These are phyloP conservation scores for Meloidogyne exigua DNA, from an alignment of 1,140 invertebrate genomes.

Conservation along the genomic window DNA sequence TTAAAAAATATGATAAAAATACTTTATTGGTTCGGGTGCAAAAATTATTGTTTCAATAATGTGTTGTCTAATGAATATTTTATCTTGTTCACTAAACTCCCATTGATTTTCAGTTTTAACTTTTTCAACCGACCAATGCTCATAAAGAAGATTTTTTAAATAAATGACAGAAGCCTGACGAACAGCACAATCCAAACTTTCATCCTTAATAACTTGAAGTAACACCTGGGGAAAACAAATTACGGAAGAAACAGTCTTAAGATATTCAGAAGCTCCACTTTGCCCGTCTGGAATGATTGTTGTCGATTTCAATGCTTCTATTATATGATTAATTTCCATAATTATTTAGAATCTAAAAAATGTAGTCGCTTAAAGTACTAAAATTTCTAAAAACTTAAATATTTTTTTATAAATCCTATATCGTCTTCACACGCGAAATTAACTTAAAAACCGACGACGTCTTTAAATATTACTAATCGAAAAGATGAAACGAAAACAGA, in stretches of 20 bases:
- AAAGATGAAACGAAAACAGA: too few relatives aligned
- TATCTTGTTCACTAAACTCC: conserved; percentile 87
- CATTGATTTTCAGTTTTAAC: conserved; percentile 66
- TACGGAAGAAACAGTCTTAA: conserved; percentile 74
- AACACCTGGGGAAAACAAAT: conserved; percentile 90
- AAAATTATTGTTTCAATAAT: conserved; percentile 92
- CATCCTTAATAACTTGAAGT: conserved; percentile 86
- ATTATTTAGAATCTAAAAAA: too few relatives aligned
- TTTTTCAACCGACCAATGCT: conserved; percentile 86
- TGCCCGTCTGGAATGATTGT: conserved; percentile 9
- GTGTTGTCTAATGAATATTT: conserved; percentile 82
- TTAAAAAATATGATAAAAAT: conserved; percentile 29
- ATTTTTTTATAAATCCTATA: too few relatives aligned
- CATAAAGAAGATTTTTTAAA: conserved; percentile 87
- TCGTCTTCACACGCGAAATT: too few relatives aligned
- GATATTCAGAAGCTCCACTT: conserved; percentile 17
- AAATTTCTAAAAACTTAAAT: too few relatives aligned
- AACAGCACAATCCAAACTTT: conserved; percentile 83
- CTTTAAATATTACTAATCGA: too few relatives aligned
- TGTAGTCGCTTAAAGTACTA: too few relatives aligned
- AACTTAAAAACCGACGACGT: too few relatives aligned
- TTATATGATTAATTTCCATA: conserved; percentile 27
- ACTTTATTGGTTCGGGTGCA: conserved; percentile 82
- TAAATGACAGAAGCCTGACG: conserved; percentile 93
- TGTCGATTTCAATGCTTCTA: conserved; percentile 27